Conservation (phyloP, 2,797 vertebrate species). For the Acrossocheilus fasciatus region DNA sequence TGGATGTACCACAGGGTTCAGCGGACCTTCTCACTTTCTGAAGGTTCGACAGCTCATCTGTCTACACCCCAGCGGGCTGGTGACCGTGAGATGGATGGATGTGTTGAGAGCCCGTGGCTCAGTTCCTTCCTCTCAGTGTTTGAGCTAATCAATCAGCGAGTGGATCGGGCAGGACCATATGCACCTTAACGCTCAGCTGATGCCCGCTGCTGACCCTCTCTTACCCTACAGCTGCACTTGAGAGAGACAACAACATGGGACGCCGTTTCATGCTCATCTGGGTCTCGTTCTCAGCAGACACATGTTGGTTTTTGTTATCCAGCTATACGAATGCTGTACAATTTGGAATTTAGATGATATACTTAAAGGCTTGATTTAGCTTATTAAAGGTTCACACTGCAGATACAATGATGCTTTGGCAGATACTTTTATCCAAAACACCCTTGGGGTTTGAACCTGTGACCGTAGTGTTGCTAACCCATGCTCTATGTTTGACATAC, state of each 20-base stretch:
- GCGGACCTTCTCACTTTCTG: slow-evolving; percentile 32
- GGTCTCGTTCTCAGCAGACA: not conserved
- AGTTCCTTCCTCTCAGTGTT: slow-evolving; percentile 53
- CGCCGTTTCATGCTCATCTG: slow-evolving; percentile 38
- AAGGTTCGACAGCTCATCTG: slow-evolving; percentile 47
- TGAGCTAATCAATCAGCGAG: slow-evolving; percentile 61
- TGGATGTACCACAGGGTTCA: slow-evolving; percentile 9
- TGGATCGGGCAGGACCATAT: slow-evolving; percentile 54
- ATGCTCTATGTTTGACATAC: not conserved
- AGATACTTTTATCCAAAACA: not conserved
- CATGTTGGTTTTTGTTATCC: not conserved
- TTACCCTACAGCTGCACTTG: slow-evolving; percentile 13
- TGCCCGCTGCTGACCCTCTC: slow-evolving; percentile 26
- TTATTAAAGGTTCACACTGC: not conserved
- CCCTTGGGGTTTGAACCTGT: not conserved
- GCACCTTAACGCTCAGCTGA: slow-evolving; percentile 42
- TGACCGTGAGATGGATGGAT: slow-evolving; percentile 55
- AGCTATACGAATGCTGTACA: not conserved
- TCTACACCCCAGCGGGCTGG: slow-evolving; percentile 44
- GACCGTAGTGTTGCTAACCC: not conserved
- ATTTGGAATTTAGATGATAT: not conserved
- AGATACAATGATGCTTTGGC: not conserved
- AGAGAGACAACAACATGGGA: not conserved
- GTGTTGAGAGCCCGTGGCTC: slow-evolving; percentile 48
- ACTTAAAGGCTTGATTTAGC: not conserved